Percentiles rank a stretch among this genome's conserved stretches.
phyloP scores from a whole-genome alignment of 2,888 invertebrate genomes.

The Troides oblongomaculatus region DNA sequence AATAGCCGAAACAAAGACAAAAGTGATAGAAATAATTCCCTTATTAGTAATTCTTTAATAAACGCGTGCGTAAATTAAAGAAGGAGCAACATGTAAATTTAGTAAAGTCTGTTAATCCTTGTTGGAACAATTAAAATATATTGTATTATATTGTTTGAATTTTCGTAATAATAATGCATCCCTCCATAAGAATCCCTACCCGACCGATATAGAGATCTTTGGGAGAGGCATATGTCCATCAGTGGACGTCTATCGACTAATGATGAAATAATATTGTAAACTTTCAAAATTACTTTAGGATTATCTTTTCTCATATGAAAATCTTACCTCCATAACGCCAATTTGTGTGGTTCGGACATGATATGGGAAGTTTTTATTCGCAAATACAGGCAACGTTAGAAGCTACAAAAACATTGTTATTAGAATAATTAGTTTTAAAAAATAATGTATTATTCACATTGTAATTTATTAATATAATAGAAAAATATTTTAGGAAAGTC shows the following conservation, averaged over 20 bases:
- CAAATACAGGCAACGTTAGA: constrained; percentile 90
- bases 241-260: no score
- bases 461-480: background rate
- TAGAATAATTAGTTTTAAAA: constrained; percentile 33
- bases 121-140: background rate
- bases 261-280: no score
- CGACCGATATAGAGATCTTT: no score
- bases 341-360: constrained; percentile 93
- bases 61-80: background rate
- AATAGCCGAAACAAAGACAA: no score
- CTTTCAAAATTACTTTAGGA: background rate
- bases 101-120: background rate
- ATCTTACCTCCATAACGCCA: constrained; percentile 82
- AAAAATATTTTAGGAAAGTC: background rate
- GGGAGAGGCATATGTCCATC: no score
- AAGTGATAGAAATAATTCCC: background rate
- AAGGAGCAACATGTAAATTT: background rate
- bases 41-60: background rate
- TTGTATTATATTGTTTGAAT: background rate
- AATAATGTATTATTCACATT: background rate
- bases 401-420: constrained; percentile 68
- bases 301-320: background rate
- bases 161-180: no score
- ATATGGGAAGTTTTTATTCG: constrained; percentile 94
- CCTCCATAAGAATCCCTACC: no score